A percentile compares a stretch with the other conserved stretches of the same genome.
Conservation (phyloP, 1,140 invertebrate species). For the Spodoptera litura region DNA sequence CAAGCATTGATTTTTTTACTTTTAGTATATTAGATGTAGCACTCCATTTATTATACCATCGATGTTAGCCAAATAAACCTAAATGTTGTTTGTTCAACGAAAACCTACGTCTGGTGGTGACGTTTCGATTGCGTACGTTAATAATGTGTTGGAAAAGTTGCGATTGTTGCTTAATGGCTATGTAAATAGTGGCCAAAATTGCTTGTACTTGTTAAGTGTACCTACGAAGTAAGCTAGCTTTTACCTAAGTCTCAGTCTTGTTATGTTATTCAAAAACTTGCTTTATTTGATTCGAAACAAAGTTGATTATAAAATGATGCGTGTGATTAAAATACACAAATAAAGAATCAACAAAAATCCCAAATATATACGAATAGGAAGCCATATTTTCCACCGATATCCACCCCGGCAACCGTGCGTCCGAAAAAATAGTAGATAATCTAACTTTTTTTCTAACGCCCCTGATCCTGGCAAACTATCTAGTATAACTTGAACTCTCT, state of each 20-base stretch:
- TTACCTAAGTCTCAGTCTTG: too few species aligned
- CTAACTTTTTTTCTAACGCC: constrained; percentile 82
- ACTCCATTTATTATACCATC: not conserved
- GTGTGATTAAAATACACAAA: constrained; percentile 48
- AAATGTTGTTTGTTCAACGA: constrained; percentile 69
- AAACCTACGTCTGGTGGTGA: constrained; percentile 69
- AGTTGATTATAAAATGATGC: too few species aligned
- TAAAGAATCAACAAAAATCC: constrained; percentile 69
- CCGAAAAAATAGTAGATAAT: constrained; percentile 84
- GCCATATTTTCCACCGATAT: constrained; percentile 82
- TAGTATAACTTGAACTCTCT: constrained; percentile 58
- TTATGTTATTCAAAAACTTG: too few species aligned
- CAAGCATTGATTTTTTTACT: too few species aligned
- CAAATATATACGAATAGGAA: constrained; percentile 80
- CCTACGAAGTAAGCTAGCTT: not conserved
- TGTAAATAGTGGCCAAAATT: constrained; percentile 15
- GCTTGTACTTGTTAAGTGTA: not conserved
- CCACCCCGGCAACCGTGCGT: constrained; percentile 77
- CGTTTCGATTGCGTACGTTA: constrained; percentile 61
- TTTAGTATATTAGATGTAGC: not conserved
- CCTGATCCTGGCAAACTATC: constrained; percentile 67
- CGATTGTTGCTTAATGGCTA: constrained; percentile 22
- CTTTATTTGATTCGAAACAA: too few species aligned
- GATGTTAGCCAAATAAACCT: constrained; percentile 68
- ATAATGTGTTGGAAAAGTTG: constrained; percentile 50